These are phyloP conservation scores for Frankliniella fusca DNA, from an alignment of 2,888 invertebrate species.

Conservation along the genomic window DNA sequence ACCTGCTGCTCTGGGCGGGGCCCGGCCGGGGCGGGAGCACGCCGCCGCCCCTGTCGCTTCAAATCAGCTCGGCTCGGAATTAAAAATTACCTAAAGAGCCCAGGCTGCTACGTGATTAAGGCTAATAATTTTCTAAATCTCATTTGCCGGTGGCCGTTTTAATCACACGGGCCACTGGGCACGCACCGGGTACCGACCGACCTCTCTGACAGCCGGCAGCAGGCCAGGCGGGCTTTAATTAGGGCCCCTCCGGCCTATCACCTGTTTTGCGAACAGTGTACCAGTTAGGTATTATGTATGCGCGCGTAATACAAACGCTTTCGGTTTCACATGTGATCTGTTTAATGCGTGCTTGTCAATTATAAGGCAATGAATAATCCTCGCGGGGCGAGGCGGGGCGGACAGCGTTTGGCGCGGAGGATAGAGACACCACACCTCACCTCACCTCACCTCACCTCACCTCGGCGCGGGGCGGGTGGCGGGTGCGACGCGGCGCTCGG, in stretches of 20 bases:
- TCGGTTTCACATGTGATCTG: slow-evolving; percentile 20
- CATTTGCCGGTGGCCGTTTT: slow-evolving; percentile 22
- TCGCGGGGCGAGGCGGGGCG: not conserved
- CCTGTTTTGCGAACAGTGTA: slow-evolving; percentile 7
- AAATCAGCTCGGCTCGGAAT: not conserved
- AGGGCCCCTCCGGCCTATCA: not conserved
- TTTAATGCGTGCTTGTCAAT: slow-evolving; percentile 19
- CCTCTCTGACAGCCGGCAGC: slow-evolving; percentile 12
- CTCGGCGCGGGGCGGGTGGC: not conserved
- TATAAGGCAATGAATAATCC: slow-evolving; percentile 23
- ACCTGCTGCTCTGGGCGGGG: not conserved
- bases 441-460: not conserved
- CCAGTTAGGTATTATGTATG: slow-evolving; percentile 3
- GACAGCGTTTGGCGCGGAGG: not conserved
- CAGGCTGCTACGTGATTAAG: slow-evolving; percentile 8
- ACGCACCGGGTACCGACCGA: not conserved
- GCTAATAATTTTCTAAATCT: slow-evolving; percentile 25
- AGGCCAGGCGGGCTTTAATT: slow-evolving; percentile 19
- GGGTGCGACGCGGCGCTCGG: not conserved
- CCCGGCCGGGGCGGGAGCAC: not conserved
- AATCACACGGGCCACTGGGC: slow-evolving; percentile 23
- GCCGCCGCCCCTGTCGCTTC: not conserved
- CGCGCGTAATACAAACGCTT: not conserved
- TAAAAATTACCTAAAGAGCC: not conserved
- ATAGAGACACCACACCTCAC: not conserved